Evolutionary conservation across 2,797 vertebrate genomes (phyloP).

Genomic region (Urocyon cinereoargenteus): DNA sequence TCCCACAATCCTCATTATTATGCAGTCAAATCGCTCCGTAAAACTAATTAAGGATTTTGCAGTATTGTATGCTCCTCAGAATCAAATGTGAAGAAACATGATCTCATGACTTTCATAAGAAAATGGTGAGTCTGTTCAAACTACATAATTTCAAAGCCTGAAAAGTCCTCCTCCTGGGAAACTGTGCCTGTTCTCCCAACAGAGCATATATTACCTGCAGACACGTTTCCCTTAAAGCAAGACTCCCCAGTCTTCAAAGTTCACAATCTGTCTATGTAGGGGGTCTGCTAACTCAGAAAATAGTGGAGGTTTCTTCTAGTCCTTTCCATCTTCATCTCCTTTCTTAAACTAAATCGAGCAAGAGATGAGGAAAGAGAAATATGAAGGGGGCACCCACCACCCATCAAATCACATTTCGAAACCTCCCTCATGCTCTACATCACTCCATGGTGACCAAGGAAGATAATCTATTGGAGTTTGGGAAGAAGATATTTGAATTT

Average conservation of each 20-base stretch:
- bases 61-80: conserved; percentile 45
- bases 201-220: too few species aligned
- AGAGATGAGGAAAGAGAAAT: not conserved
- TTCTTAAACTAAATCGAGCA: not conserved
- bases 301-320: not conserved
- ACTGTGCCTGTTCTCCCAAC: not conserved
- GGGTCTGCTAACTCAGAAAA: not conserved
- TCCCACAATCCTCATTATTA: conserved; percentile 68
- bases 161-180: not conserved
- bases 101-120: conserved; percentile 43
- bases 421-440: not conserved
- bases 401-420: not conserved
- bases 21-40: conserved; percentile 58
- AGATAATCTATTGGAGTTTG: not conserved
- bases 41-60: conserved; percentile 76
- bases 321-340: not conserved
- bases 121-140: not conserved
- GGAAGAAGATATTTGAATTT: not conserved
- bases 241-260: not conserved
- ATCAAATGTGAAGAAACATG: conserved; percentile 55
- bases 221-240: not conserved
- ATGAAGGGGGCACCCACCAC: not conserved
- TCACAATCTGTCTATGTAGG: not conserved
- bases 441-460: not conserved
- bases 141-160: not conserved